Evolutionary conservation across 2,888 invertebrate genomes (phyloP).

Genomic region (Trichopoda pennipes): DNA sequence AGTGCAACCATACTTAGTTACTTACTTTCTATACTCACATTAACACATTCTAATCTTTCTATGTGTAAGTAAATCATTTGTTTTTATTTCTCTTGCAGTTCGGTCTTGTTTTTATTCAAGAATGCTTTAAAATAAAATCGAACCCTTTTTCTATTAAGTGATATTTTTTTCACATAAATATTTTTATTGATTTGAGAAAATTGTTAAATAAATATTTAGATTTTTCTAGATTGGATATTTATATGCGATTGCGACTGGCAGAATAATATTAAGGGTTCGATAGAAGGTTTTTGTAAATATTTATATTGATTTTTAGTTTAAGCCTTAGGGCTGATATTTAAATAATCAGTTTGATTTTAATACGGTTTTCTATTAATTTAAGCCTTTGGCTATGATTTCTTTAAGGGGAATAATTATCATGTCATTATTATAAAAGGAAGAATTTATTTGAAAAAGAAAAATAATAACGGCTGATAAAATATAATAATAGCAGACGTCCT

Average conservation of each 20-base stretch:
- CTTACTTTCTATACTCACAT: no score
- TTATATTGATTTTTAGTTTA: conserved; percentile 33
- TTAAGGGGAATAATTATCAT: conserved; percentile 23
- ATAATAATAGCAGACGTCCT: no score
- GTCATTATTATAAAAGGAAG: neutral
- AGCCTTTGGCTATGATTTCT: conserved; percentile 37
- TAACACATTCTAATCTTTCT: no score
- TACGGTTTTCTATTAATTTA: conserved; percentile 41
- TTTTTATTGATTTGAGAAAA: conserved; percentile 66
- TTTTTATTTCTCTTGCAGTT: conserved; percentile 17
- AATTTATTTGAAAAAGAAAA: no score
- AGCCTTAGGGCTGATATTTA: conserved; percentile 22
- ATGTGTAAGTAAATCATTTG: conserved; percentile 21
- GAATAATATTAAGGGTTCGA: conserved; percentile 34
- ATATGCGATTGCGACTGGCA: conserved; percentile 3
- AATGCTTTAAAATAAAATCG: conserved; percentile 2
- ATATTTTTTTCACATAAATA: neutral
- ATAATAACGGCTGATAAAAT: no score
- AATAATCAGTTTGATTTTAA: conserved; percentile 23
- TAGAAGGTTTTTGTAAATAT: conserved; percentile 52
- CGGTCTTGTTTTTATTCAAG: neutral
- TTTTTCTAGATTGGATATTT: conserved; percentile 12
- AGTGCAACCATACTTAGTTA: no score
- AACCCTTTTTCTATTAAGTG: conserved; percentile 11
- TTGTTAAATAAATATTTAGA: conserved; percentile 66